Percentiles rank a stretch among this genome's conserved stretches.
These are phyloP conservation scores for Liodrosophila aerea DNA, from an alignment of 2,888 invertebrate genomes.

Conservation along the genomic window DNA sequence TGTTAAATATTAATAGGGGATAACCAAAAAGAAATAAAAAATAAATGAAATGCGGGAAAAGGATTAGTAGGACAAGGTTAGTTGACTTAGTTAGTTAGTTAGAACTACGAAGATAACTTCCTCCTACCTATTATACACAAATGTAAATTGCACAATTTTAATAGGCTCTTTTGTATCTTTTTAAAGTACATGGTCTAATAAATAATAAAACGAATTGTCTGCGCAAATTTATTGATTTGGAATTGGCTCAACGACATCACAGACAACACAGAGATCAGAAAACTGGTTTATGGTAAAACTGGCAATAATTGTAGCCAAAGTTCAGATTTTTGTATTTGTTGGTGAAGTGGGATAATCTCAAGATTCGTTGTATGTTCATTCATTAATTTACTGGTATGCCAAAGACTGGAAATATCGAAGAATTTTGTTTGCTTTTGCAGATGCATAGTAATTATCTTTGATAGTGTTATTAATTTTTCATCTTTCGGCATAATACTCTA, in stretches of 20 bases:
- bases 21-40: no score
- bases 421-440: constrained; percentile 31
- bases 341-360: constrained; percentile 3
- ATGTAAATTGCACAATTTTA: no score
- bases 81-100: no score
- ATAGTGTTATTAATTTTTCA: constrained; percentile 20
- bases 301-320: constrained; percentile 61
- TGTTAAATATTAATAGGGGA: no score
- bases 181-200: constrained; percentile 14
- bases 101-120: no score
- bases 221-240: constrained; percentile 64
- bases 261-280: constrained; percentile 26
- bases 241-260: constrained; percentile 52
- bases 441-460: constrained; percentile 59
- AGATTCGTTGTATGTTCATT: constrained; percentile 54
- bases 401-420: constrained; percentile 8
- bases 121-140: no score
- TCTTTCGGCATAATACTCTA: not conserved
- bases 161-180: no score
- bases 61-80: no score
- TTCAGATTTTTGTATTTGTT: constrained; percentile 22
- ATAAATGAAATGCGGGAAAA: no score
- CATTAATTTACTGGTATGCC: constrained; percentile 59
- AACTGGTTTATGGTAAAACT: constrained; percentile 59
- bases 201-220: constrained; percentile 50